phyloP scores from a whole-genome alignment of 2,113 vertebrate species.

The Callaeas wilsoni region DNA sequence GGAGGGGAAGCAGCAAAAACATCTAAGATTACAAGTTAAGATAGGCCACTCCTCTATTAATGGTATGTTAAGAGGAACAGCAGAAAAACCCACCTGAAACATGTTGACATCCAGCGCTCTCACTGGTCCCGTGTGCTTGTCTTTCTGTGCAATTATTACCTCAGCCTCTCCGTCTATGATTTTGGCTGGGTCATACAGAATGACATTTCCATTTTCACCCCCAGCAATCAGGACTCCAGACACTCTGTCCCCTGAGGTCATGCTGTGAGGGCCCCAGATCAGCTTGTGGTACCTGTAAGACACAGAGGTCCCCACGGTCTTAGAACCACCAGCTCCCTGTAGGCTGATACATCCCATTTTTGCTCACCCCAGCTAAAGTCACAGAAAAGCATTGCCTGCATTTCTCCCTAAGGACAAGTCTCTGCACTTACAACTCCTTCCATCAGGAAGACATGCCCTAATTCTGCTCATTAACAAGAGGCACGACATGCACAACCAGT shows the following conservation, averaged over 20 bases:
- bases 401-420: not conserved
- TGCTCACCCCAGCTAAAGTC: not conserved
- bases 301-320: not conserved
- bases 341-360: not conserved
- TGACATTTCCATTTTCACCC: slow-evolving; percentile 91
- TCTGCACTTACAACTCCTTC: not conserved
- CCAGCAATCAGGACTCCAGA: slow-evolving; percentile 91
- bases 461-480: not conserved
- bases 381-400: not conserved
- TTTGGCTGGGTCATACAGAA: slow-evolving; percentile 91
- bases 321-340: not conserved
- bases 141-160: slow-evolving; percentile 86
- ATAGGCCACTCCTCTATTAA: not conserved
- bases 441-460: not conserved
- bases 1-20: not conserved
- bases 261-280: slow-evolving; percentile 87
- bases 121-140: slow-evolving; percentile 90
- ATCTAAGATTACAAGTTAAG: not conserved
- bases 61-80: not conserved
- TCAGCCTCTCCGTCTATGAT: slow-evolving; percentile 84
- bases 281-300: slow-evolving; percentile 91
- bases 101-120: slow-evolving; percentile 90
- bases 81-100: slow-evolving; percentile 81
- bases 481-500: fast-evolving
- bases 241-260: slow-evolving; percentile 63